Base-by-base conservation (phyloP, 2,888 invertebrate species). In the Leptopterna dolabrata region DNA sequence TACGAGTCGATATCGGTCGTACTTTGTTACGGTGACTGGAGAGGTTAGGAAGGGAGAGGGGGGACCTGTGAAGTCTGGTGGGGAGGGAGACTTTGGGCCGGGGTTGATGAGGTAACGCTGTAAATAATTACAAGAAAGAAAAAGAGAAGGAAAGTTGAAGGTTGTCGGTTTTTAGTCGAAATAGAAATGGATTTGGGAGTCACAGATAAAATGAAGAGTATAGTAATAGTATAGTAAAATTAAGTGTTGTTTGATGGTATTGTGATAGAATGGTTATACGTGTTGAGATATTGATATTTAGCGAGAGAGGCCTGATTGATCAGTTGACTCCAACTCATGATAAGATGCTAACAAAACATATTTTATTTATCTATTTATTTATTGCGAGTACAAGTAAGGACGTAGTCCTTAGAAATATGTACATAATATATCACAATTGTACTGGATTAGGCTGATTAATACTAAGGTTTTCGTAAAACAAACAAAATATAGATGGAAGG, bases 61-160 rank as follows among this genome's bases (percentile, higher is more conserved):
- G 83, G 36, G 36, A 41, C n/a, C 24, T 45, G 29, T 27, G 55
- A 55, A 47, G 45, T 13, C 27, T 41, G 83, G 83, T 7, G 14
- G n/a, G 27, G 19, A 82, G 55, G 36, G 76, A 30, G 24, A 16
- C 6, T 51, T 19, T 70, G 36, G 83, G 19, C 13, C 19, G 14
- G 76, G 45, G 43, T 51, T 29, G 81, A 27, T 45, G 76, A 47
- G 85, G 85, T 55, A 85, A 29, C 19, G 85, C 85, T 85, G 85
- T 41, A 85, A 85, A 85, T 85, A 85, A 85, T 85, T 71, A 76
- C 43, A 71, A 85, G 24, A 76, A 29, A 85, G 73, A 85, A 76
- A 41, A 73, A 85, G 45, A 45, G 73, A 27, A 85, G 70, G 47
- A 41, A 41, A 78, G 43, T 63, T 19, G 27, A 63, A 24, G 63